phyloP scores from a whole-genome alignment of 2,113 vertebrate species.

The Tichodroma muraria region DNA sequence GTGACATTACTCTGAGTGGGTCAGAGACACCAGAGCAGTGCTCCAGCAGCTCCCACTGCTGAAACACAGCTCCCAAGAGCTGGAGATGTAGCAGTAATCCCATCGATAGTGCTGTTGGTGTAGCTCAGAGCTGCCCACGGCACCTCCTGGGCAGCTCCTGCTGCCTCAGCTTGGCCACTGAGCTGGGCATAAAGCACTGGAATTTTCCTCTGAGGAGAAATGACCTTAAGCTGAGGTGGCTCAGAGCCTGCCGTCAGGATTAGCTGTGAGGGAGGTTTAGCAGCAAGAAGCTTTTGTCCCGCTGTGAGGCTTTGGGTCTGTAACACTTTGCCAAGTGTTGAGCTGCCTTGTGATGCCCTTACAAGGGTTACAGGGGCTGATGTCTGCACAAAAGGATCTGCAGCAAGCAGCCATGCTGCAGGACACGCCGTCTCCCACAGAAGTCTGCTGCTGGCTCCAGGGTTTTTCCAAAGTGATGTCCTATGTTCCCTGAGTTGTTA shows the following conservation, averaged over 20 bases:
- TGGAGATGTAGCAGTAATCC: not conserved
- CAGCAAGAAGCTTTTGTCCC: slow-evolving; percentile 6
- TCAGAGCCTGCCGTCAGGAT: not conserved
- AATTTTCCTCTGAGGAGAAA: slow-evolving; percentile 32
- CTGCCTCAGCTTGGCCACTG: not conserved
- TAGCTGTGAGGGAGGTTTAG: slow-evolving; percentile 14
- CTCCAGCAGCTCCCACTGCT: not conserved
- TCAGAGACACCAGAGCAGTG: not conserved
- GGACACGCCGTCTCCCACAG: not conserved
- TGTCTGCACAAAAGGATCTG: not conserved
- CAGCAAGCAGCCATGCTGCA: not conserved
- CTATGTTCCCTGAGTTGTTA: not conserved
- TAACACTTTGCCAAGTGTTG: not conserved
- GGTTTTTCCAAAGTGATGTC: not conserved
- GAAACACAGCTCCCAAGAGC: not conserved
- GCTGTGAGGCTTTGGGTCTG: slow-evolving; percentile 15
- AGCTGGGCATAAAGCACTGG: not conserved
- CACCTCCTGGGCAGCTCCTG: not conserved
- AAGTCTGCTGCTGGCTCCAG: not conserved
- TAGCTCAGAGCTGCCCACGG: not conserved
- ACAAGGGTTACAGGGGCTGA: not conserved
- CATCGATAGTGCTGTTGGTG: not conserved
- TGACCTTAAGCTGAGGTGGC: slow-evolving; percentile 42
- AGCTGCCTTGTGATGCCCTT: slow-evolving; percentile 28
- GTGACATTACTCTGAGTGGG: not conserved